Conservation (phyloP, 64 coral and sea anemone genomes). For the Pachyseris speciosa region DNA sequence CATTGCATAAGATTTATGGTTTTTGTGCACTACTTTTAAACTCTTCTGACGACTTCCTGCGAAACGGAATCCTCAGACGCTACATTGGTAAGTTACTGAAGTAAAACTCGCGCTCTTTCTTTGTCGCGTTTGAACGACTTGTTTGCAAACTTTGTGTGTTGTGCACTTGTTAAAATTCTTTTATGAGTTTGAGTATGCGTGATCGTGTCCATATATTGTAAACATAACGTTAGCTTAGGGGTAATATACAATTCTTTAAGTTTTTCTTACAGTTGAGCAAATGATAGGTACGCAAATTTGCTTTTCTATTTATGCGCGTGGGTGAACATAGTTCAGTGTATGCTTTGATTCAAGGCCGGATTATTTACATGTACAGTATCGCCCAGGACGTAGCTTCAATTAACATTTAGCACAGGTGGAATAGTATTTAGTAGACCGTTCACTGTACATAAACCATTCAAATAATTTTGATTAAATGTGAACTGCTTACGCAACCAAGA, state of each 20-base stretch:
- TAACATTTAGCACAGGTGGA: too few species aligned
- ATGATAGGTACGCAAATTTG: not conserved
- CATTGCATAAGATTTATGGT: not conserved
- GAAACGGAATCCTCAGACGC: not conserved
- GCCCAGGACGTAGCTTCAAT: too few species aligned
- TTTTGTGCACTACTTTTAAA: not conserved
- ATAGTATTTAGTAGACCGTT: too few species aligned
- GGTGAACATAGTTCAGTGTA: too few species aligned
- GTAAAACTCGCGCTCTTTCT: not conserved
- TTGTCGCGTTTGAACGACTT: too few species aligned
- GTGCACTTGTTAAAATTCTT: not conserved
- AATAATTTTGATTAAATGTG: too few species aligned
- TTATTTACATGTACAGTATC: too few species aligned
- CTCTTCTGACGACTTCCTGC: not conserved
- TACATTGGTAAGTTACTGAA: not conserved
- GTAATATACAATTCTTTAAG: too few species aligned
- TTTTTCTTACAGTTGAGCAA: too few species aligned
- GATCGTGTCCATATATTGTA: not conserved
- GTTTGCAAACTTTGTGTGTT: not conserved
- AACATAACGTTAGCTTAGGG: conserved; percentile 7
- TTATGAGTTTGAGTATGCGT: conserved; percentile 1
- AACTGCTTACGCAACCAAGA: too few species aligned
- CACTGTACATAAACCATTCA: too few species aligned
- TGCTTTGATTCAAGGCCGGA: too few species aligned
- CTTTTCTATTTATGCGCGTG: not conserved